Evolutionary conservation across 1,140 invertebrate species (phyloP).

Genomic region (Platyscapa corneri): DNA sequence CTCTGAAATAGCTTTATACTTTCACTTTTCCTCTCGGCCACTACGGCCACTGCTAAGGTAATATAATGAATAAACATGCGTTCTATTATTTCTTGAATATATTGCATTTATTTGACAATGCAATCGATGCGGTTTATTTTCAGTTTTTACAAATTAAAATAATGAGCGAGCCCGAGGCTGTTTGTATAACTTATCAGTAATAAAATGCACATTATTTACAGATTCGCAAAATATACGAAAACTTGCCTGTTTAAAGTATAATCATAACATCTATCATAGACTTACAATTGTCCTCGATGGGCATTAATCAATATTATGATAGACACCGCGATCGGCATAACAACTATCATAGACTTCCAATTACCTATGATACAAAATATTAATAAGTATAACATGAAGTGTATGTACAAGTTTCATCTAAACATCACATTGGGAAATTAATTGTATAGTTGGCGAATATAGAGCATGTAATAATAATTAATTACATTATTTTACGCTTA

Average conservation of each 20-base stretch:
- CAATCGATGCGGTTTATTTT: constrained; percentile 32
- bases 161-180: constrained; percentile 50
- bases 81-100: constrained; percentile 48
- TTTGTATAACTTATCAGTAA: constrained; percentile 57
- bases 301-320: background rate
- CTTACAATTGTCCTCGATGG: background rate
- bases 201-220: constrained; percentile 63
- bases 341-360: constrained; percentile 29
- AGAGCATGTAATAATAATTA: constrained; percentile 56
- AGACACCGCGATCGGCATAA: constrained; percentile 10
- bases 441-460: constrained; percentile 52
- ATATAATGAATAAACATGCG: constrained; percentile 49
- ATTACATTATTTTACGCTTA: constrained; percentile 34
- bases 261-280: background rate
- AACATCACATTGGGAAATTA: constrained; percentile 66
- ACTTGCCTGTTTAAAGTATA: constrained; percentile 19
- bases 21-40: background rate
- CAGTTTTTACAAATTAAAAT: constrained; percentile 57
- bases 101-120: constrained; percentile 54
- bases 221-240: constrained; percentile 56
- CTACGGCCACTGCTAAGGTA: background rate
- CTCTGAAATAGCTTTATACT: background rate
- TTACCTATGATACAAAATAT: constrained; percentile 13
- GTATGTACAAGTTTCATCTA: constrained; percentile 54
- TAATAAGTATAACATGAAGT: constrained; percentile 43